Percentiles rank a stretch among this genome's conserved stretches.
Conservation (phyloP, 2,797 vertebrate genomes). For the Rhinogobio ventralis region DNA sequence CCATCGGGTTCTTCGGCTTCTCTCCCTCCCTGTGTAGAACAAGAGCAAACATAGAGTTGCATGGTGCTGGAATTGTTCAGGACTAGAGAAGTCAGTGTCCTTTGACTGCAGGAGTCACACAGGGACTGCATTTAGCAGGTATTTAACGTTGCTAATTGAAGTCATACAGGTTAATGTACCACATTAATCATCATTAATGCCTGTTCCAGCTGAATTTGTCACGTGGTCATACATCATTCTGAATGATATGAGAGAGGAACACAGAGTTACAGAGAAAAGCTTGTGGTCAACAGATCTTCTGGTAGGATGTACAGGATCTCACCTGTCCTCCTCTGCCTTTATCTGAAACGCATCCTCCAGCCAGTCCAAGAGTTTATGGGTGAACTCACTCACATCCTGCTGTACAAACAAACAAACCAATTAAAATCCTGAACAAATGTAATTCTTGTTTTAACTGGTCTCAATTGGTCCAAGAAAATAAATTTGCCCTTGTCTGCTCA, state of each 20-base stretch:
- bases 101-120: conserved; percentile 21
- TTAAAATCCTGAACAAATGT: not conserved
- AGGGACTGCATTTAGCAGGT: conserved; percentile 14
- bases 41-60: not conserved
- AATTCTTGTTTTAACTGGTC: not conserved
- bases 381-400: conserved; percentile 99
- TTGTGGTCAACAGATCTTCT: not conserved
- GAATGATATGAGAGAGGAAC: conserved; percentile 28
- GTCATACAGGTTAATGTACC: conserved; percentile 41
- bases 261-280: not conserved
- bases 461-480: not conserved
- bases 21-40: conserved; percentile 87
- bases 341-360: conserved; percentile 99
- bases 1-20: conserved; percentile 99
- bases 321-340: conserved; percentile 97
- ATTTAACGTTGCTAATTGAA: conserved; percentile 50
- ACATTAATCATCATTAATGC: conserved; percentile 43
- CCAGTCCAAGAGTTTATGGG: conserved; percentile 98
- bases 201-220: conserved; percentile 26
- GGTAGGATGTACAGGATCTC: conserved; percentile 55
- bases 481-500: not conserved
- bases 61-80: conserved; percentile 3
- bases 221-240: conserved; percentile 42
- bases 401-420: conserved; percentile 70
- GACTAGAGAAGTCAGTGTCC: not conserved